Base-by-base conservation (phyloP, 2,888 invertebrate genomes). In the Amphipoea oculea region DNA sequence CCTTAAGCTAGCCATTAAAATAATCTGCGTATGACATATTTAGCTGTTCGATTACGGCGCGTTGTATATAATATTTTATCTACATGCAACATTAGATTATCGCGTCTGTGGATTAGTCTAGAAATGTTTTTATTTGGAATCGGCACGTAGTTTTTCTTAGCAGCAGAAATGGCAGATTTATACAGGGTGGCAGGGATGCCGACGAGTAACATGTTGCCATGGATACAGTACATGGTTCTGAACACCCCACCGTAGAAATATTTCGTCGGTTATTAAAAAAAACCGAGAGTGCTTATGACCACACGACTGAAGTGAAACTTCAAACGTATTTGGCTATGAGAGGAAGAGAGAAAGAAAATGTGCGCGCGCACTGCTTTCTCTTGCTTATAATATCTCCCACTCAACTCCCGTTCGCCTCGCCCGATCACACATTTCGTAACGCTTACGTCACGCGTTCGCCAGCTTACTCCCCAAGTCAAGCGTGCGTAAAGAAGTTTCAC, bases 41-140 rank as follows among this genome's bases (percentile, higher is more conserved):
- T 57, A 65, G 57, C 54, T 14, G 42, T 45, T 67, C 42, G 65
- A 76, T 83, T 76, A 73, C 3, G 29, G 9, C 12, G 20, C 12
- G 51, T 76, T 60, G 69, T 81, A 62, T 81, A 1, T 29, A 29
- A 29, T 57, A 14, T 29, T 73, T 73, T 73, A 86, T 82, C 86
- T 42, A 11, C 54, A 66, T 54, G 62, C 74, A 51, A 74, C 14
- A 48, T 71, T 40, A 23, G 12, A 65, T 42, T 81, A 72, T 40
- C 17, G 42, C 42, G 62, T 57, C 14, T 29, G 54, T 11, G 40
- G 85, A 81, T 80, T 51, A 84, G 23, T n/a, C 11, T 60, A 60
- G 17, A 63, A 63, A 11, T 29, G 20, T 48, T 68, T 48, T 48
- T 29, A 23, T 51, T 67, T 76, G 11, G 14, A 42, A 36, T 75